phyloP scores from a whole-genome alignment of 2,888 invertebrate species.

The Entomobrya multifasciata region DNA sequence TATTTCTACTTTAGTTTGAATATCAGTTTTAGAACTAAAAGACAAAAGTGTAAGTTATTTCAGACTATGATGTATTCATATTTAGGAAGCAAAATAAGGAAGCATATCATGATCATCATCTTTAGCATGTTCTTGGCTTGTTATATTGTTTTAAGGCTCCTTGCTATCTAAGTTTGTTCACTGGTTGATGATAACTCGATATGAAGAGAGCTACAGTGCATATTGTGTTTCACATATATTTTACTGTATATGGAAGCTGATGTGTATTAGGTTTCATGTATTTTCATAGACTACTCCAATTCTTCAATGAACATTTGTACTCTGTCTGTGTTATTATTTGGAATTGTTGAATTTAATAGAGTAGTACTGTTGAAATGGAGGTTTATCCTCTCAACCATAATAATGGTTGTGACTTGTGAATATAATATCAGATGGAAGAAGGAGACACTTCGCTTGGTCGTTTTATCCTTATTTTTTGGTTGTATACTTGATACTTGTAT shows the following conservation, averaged over 20 bases:
- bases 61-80: background rate
- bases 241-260: background rate
- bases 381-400: background rate
- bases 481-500: background rate
- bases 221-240: constrained; percentile 51
- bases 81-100: too few species aligned
- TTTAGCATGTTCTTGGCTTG: constrained; percentile 3
- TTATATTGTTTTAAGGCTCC: constrained; percentile 21
- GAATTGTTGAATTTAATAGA: constrained; percentile 30
- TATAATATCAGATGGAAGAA: constrained; percentile 35
- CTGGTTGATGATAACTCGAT: background rate
- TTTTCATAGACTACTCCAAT: constrained; percentile 42
- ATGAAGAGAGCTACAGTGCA: background rate
- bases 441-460: constrained; percentile 21
- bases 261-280: constrained; percentile 58
- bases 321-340: background rate
- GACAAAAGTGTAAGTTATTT: too few species aligned
- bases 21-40: constrained; percentile 24
- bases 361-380: background rate
- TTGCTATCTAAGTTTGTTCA: background rate
- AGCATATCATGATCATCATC: background rate
- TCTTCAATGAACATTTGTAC: background rate
- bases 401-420: constrained; percentile 21
- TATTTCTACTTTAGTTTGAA: too few species aligned
- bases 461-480: constrained; percentile 3